A percentile compares a stretch with the other conserved stretches of the same genome.
Evolutionary conservation across 2,888 invertebrate species (phyloP).

Genomic region (Drosophila limbata): DNA sequence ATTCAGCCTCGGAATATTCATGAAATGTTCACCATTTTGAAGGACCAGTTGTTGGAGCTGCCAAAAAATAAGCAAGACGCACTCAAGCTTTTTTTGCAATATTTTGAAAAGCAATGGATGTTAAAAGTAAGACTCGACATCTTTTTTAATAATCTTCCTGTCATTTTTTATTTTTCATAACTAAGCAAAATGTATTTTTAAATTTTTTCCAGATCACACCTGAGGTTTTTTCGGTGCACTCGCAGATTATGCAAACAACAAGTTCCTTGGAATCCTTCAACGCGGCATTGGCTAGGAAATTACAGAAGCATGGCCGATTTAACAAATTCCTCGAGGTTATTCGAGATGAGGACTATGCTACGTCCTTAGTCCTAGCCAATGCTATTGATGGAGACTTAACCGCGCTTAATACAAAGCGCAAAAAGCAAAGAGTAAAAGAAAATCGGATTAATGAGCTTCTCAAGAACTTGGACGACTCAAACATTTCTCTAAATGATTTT

Average conservation of each 20-base stretch:
- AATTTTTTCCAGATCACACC: conserved; percentile 9
- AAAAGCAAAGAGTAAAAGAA: conserved; percentile 4
- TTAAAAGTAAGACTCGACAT: conserved; percentile 3
- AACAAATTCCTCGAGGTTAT: neutral
- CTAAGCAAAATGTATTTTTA: too few relatives aligned
- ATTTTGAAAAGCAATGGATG: conserved; percentile 14
- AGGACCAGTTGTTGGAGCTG: conserved; percentile 7
- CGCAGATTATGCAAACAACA: conserved; percentile 11
- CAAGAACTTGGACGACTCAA: conserved; percentile 10
- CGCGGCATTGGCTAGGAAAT: conserved; percentile 8
- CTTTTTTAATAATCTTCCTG: neutral
- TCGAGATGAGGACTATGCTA: conserved; percentile 11
- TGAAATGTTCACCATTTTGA: conserved; percentile 6
- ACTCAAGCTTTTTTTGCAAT: neutral
- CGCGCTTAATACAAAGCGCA: neutral
- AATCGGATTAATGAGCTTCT: neutral
- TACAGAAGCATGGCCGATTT: neutral
- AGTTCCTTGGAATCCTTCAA: conserved; percentile 19
- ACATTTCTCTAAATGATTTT: conserved; percentile 4
- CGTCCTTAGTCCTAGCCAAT: neutral
- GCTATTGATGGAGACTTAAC: neutral
- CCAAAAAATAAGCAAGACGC: neutral
- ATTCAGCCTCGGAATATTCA: conserved; percentile 4
- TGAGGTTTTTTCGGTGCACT: conserved; percentile 12
- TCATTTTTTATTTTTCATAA: neutral